Conservation (phyloP, 2,113 vertebrate genomes). For the Phalacrocorax aristotelis region DNA sequence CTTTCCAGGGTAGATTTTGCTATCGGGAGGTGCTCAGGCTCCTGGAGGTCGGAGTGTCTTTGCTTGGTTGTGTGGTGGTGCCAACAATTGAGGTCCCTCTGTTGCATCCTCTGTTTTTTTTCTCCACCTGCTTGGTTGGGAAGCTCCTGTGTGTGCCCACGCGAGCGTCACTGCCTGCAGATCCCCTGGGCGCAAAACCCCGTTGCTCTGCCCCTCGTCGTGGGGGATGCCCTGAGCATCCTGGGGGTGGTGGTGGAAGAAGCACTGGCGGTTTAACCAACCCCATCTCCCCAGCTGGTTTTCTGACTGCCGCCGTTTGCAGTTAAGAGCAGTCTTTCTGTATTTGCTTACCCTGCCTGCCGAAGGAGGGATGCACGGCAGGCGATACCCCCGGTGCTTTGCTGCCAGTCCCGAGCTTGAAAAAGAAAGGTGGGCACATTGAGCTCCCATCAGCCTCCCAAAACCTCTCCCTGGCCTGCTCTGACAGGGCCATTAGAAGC, state of each 20-base stretch:
- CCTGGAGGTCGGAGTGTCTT: neutral
- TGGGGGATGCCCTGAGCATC: neutral
- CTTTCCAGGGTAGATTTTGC: neutral
- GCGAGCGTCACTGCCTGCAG: neutral
- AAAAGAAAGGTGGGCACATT: neutral
- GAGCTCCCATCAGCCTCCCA: neutral
- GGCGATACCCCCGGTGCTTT: neutral
- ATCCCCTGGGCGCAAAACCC: neutral
- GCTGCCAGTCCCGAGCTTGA: neutral
- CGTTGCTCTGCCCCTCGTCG: rapidly evolving
- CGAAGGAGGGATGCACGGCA: neutral
- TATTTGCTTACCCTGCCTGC: neutral
- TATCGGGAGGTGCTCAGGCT: neutral
- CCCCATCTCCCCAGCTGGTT: neutral
- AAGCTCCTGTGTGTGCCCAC: neutral
- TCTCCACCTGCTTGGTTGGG: neutral
- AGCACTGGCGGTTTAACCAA: neutral
- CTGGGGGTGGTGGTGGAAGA: neutral
- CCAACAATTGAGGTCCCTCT: rapidly evolving
- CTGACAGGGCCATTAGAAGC: neutral
- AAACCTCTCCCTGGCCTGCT: neutral
- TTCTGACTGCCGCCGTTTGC: neutral
- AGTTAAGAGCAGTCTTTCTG: neutral
- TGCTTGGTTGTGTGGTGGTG: rapidly evolving
- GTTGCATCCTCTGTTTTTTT: neutral